A percentile compares a stretch with the other conserved stretches of the same genome.
These are phyloP conservation scores for Panagrolaimus sp. DNA, from an alignment of 1,140 invertebrate species.

Conservation along the genomic window DNA sequence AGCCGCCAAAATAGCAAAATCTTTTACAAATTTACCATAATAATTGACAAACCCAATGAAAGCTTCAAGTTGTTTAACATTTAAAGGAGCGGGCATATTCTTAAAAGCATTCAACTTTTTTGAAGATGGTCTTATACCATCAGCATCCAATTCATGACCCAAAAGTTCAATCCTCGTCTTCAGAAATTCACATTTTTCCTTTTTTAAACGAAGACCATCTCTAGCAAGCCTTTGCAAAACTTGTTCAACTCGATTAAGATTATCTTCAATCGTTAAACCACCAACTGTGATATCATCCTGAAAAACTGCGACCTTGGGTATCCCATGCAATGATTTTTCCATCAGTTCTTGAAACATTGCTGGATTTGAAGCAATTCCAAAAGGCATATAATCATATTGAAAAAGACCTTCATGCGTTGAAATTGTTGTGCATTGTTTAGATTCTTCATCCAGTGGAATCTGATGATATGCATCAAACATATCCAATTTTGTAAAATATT, in stretches of 20 bases:
- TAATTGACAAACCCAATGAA: constrained; percentile 60
- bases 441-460: constrained; percentile 10
- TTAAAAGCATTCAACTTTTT: constrained; percentile 60
- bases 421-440: neutral
- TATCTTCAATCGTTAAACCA: constrained; percentile 19
- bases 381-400: constrained; percentile 1
- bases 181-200: constrained; percentile 30
- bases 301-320: neutral
- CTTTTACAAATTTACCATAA: constrained; percentile 61
- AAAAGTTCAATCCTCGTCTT: constrained; percentile 33
- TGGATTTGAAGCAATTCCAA: constrained; percentile 2
- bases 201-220: constrained; percentile 28
- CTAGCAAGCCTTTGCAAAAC: constrained; percentile 23
- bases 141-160: constrained; percentile 38
- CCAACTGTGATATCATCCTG: constrained; percentile 32
- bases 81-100: constrained; percentile 58
- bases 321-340: neutral
- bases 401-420: constrained; percentile 4
- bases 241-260: constrained; percentile 18
- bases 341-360: constrained; percentile 9
- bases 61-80: constrained; percentile 54
- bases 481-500: constrained; percentile 17
- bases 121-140: constrained; percentile 60
- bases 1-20: constrained; percentile 56
- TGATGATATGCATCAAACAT: constrained; percentile 12